Evolutionary conservation across 1,140 invertebrate genomes (phyloP).

Genomic region (Goniozus legneri): DNA sequence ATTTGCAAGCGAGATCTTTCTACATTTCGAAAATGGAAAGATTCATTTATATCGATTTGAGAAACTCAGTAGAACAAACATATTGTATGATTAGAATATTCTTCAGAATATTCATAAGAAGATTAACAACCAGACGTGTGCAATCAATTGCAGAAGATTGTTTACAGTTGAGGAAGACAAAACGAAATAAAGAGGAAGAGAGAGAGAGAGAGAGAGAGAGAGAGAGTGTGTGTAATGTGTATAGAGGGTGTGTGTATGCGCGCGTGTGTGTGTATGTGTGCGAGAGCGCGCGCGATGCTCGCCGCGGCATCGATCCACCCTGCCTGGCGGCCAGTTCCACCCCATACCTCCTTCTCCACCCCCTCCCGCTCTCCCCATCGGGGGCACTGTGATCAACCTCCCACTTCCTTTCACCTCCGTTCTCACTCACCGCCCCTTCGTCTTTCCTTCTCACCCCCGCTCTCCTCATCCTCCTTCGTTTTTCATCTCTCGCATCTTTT

Average conservation of each 20-base stretch:
- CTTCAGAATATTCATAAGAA: too few species aligned
- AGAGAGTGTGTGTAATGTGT: background rate
- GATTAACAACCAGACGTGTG: too few species aligned
- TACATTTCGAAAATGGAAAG: too few species aligned
- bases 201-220: background rate
- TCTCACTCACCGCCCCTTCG: too few species aligned
- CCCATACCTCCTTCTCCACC: slow-evolving; percentile 12
- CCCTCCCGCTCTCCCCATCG: slow-evolving; percentile 20
- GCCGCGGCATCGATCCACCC: slow-evolving; percentile 43
- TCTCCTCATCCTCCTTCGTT: slow-evolving; percentile 6
- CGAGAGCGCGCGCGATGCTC: slow-evolving; percentile 26
- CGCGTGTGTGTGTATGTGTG: slow-evolving; percentile 19
- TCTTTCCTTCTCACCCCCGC: slow-evolving; percentile 3
- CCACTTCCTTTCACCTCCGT: slow-evolving; percentile 24
- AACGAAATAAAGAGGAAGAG: background rate
- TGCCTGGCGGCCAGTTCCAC: slow-evolving; percentile 29
- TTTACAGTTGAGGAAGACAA: too few species aligned
- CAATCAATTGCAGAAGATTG: too few species aligned
- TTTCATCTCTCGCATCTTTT: background rate
- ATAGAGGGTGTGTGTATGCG: slow-evolving; percentile 14
- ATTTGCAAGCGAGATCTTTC: too few species aligned
- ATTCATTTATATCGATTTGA: too few species aligned
- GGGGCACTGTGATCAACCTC: background rate
- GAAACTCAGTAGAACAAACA: too few species aligned
- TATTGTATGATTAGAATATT: too few species aligned